Base-by-base conservation (phyloP, 2,888 invertebrate species). In the Drosophila antonietae region DNA sequence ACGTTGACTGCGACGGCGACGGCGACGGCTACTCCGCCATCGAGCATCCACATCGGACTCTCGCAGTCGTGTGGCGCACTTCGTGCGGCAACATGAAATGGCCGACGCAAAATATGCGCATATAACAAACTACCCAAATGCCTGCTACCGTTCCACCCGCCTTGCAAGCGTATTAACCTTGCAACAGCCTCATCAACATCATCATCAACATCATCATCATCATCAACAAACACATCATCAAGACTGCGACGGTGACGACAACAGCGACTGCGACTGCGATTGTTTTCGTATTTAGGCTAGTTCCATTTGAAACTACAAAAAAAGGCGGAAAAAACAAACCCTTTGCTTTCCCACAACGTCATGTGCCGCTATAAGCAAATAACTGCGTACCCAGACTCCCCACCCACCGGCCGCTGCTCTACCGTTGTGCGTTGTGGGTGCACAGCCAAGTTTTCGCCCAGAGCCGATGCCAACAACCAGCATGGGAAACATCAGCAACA, bases 21-120 rank as follows among this genome's bases (percentile, higher is more conserved):
- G 8, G 20, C 20, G 35, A 60, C 53, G 51, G 44, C 73, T 53
- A 82, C 71, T 62, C 65, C 71, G 58, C 47, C 75, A 69, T 73
- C 60, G 73, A 73, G 72, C 81, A 78, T 80, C 76, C 41, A 61
- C 71, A 71, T 80, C 64, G 78, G 84, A 69, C 69, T 67, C 81
- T 75, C 82, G 63, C 85, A 88, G 81, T 88, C 83, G 89, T 83
- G 81, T 78, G 78, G 78, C 87, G 73, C 67, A 78, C 89, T 88
- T 86, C 83, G 89, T 88, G 83, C 81, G 87, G 86, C 86, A 85
- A 83, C 86, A 88, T 88, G 70, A 88, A 83, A 83, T 83, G 75
- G 76, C 60, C 81, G 76, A 79, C 71, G 84, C 87, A 81, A 81
- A 83, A 80, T 84, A 86, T 89, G 83, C 87, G 83, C 86, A 83